Evolutionary conservation across 2,888 invertebrate species (phyloP), one percentile per base, ranked within the genome.

Genomic region (Brachynemurus nebulosus): DNA sequence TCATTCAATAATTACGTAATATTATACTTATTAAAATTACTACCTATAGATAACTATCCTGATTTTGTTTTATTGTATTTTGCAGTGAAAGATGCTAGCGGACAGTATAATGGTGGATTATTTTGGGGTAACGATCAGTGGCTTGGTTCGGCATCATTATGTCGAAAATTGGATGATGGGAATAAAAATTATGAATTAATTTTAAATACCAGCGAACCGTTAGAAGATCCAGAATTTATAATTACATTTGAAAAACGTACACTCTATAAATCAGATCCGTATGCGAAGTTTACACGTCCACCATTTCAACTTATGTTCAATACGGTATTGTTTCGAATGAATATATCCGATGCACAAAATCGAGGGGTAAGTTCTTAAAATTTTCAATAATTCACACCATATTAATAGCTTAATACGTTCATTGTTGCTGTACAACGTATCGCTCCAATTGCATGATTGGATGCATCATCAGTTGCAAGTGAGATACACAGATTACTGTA

Each of bases 121-220:
- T 48, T 45, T 36, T 19, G 35, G 14, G 47, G 47, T 20, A 45
- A 45, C 6, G 45, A 43, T 43, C 43, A 37, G n/a, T 45, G 42
- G 45, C 7, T 48, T 23, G 47, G 47, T 17, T 48, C 47, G 11
- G 34, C 43, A 12, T 39, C 45, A 9, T 35, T 30, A 19, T 48
- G 47, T 16, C 36, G 23, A 27, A 43, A 42, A 33, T 16, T 48
- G n/a, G 42, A 48, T 7, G 23, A 40, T 16, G 40, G 19, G 12
- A 37, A 20, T 20, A 14, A 18, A 5, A 17, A 17, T 36, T n/a
- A 36, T 11, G 18, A 14, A 6, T 20, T 18, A 2, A 20, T 17
- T 20, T 4, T 11, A 30, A 30, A 30, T 11, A 30, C n/a, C 6
- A 30, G 30, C 14, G n/a, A 30, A 30, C 30, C 30, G 14, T 30